These are phyloP conservation scores for Atrina japonica DNA, from an alignment of 2,888 invertebrate species.

Conservation along the genomic window DNA sequence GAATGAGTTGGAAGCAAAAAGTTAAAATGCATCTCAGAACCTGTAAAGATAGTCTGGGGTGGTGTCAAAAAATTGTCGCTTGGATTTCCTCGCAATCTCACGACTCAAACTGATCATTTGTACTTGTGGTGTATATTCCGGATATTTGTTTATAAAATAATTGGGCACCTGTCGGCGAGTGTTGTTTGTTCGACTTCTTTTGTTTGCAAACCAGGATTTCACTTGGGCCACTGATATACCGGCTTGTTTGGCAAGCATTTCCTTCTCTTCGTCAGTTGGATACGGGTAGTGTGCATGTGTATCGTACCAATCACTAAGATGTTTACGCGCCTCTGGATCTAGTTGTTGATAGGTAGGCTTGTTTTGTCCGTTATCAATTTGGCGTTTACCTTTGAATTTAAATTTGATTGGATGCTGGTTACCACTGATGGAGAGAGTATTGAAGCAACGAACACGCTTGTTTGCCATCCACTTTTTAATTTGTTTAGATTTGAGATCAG, in stretches of 20 bases:
- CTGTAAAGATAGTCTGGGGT: slow-evolving; percentile 8
- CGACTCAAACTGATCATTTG: slow-evolving; percentile 59
- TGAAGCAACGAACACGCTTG: slow-evolving; percentile 73
- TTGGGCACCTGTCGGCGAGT: slow-evolving; percentile 67
- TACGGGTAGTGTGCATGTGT: slow-evolving; percentile 64
- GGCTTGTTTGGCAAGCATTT: slow-evolving; percentile 58
- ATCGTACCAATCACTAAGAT: slow-evolving; percentile 66
- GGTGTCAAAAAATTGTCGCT: slow-evolving; percentile 15
- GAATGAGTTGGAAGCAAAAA: too few relatives aligned
- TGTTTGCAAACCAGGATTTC: slow-evolving; percentile 75
- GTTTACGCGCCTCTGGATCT: slow-evolving; percentile 48
- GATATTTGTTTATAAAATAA: slow-evolving; percentile 67
- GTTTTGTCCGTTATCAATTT: neutral
- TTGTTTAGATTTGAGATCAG: slow-evolving; percentile 64
- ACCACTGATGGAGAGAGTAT: slow-evolving; percentile 75
- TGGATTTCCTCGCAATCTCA: slow-evolving; percentile 32
- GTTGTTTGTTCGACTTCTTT: slow-evolving; percentile 69
- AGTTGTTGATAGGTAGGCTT: slow-evolving; percentile 49
- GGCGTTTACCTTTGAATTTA: slow-evolving; percentile 54
- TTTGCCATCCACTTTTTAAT: slow-evolving; percentile 78
- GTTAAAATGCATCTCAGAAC: neutral
- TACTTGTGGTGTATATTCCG: slow-evolving; percentile 59
- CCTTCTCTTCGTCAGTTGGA: slow-evolving; percentile 67
- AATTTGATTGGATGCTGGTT: slow-evolving; percentile 73
- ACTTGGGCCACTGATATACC: slow-evolving; percentile 64